Percentiles rank a stretch among this genome's conserved stretches.
Evolutionary conservation across 1,140 invertebrate species (phyloP).

Genomic region (Augochlora pura): DNA sequence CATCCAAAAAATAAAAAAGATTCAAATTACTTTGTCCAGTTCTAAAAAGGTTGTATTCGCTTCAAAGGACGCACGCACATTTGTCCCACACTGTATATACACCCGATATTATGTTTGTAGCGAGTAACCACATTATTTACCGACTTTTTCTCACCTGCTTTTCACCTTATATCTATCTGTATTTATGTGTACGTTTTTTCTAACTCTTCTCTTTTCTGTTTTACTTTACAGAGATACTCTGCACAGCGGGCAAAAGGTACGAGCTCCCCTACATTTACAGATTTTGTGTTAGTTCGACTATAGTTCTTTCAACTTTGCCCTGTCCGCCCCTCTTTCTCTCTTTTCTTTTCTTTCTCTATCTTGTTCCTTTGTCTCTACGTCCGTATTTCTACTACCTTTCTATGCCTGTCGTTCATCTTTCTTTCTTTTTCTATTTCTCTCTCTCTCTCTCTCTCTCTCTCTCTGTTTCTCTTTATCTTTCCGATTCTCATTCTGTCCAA

Average conservation of each 20-base stretch:
- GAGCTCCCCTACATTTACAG: conserved; percentile 62
- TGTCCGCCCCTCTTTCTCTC: conserved; percentile 31
- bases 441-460: background rate
- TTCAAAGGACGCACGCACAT: too few relatives aligned
- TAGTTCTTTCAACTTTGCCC: conserved; percentile 10
- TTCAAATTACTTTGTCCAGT: too few relatives aligned
- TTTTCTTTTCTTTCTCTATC: conserved; percentile 14
- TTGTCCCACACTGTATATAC: background rate
- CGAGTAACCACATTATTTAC: conserved; percentile 2
- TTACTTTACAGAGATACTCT: conserved; percentile 80
- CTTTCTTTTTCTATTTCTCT: background rate
- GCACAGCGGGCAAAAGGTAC: conserved; percentile 79
- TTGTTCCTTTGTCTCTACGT: background rate
- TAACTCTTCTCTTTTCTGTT: conserved; percentile 78
- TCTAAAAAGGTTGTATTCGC: too few relatives aligned
- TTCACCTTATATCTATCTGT: conserved; percentile 59
- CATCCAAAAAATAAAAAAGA: too few relatives aligned
- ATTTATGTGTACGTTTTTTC: conserved; percentile 72
- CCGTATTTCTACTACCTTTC: conserved; percentile 4
- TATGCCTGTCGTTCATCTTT: conserved; percentile 6
- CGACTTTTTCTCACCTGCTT: conserved; percentile 35
- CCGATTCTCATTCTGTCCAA: background rate
- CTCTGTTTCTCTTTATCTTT: background rate
- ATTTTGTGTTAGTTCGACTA: conserved; percentile 10
- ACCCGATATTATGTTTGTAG: conserved; percentile 9